Evolutionary conservation across 2,113 vertebrate genomes (phyloP).

Genomic region (Halcyon malimbica): DNA sequence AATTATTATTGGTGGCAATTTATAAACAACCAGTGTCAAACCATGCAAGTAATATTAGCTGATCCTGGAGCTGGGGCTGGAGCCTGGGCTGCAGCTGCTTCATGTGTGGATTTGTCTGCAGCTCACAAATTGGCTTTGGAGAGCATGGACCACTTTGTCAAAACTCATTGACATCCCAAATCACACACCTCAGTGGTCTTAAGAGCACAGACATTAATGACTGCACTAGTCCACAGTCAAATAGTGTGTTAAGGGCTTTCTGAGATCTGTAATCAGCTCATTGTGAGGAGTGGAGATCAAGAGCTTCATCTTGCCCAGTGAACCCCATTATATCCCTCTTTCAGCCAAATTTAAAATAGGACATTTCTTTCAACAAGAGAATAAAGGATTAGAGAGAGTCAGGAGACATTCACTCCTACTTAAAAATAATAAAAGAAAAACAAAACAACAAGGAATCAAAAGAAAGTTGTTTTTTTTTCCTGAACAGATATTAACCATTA

Average conservation of each 20-base stretch:
- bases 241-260: not conserved
- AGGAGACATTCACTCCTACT: not conserved
- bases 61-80: not conserved
- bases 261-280: not conserved
- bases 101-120: rapidly evolving
- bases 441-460: not conserved
- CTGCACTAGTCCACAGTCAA: not conserved
- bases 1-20: not conserved
- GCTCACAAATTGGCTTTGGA: not conserved
- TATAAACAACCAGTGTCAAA: not conserved
- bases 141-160: not conserved
- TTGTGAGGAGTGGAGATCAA: not conserved
- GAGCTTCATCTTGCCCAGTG: not conserved
- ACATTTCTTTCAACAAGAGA: not conserved
- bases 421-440: not conserved
- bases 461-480: not conserved
- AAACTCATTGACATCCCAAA: not conserved
- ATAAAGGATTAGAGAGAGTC: not conserved
- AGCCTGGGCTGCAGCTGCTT: not conserved
- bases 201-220: not conserved
- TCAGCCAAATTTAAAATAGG: not conserved
- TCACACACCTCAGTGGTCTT: not conserved
- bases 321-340: not conserved
- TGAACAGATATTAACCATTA: conserved; percentile 11
- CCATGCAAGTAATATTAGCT: not conserved